Conservation (phyloP, 2,797 vertebrate genomes). For the Bovichtus variegatus region DNA sequence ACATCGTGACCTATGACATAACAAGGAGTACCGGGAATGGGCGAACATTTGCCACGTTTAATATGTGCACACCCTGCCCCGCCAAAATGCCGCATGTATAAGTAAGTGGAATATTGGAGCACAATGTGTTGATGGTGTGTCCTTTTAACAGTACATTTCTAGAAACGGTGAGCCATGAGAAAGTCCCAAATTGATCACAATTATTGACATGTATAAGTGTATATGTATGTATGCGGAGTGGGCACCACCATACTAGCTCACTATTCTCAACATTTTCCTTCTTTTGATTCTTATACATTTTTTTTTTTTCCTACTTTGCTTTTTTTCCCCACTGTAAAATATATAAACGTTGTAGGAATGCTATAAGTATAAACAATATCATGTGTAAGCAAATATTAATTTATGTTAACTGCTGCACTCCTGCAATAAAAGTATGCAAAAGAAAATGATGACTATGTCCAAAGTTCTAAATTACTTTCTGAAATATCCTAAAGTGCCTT, state of each 20-base stretch:
- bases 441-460: neutral
- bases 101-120: conserved; percentile 3
- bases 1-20: conserved; percentile 65
- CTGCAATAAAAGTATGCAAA: no score
- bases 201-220: no score
- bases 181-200: neutral
- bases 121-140: neutral
- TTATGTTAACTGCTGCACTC: no score
- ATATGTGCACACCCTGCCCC: conserved; percentile 37
- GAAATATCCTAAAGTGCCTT: neutral
- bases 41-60: conserved; percentile 26
- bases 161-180: neutral
- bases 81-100: conserved; percentile 14
- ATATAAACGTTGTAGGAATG: no score
- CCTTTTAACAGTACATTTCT: neutral
- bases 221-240: no score
- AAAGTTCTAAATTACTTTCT: conserved; percentile 9
- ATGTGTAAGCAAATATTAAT: no score
- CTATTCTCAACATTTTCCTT: no score
- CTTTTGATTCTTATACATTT: no score
- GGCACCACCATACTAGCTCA: no score
- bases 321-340: no score
- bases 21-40: conserved; percentile 39
- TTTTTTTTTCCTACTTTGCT: no score
- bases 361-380: no score